Evolutionary conservation across 2,113 vertebrate genomes (phyloP).

Genomic region (Nettapus auritus): DNA sequence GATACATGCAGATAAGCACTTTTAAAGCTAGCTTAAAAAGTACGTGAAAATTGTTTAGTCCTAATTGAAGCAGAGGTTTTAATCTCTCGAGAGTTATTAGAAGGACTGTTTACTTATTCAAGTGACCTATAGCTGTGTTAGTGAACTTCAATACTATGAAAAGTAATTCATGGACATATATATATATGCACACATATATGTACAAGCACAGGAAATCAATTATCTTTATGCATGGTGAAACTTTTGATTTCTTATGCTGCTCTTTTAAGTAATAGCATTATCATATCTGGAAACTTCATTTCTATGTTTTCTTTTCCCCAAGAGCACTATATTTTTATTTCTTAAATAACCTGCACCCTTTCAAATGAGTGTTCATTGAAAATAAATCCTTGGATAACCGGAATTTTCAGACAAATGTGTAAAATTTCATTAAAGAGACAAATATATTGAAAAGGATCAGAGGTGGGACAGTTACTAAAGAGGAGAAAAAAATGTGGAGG

Average conservation of each 20-base stretch:
- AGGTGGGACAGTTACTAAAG: not conserved
- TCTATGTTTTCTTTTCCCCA: not conserved
- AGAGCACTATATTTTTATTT: not conserved
- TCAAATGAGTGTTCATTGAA: not conserved
- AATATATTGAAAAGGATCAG: not conserved
- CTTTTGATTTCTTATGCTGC: not conserved
- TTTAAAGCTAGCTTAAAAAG: not conserved
- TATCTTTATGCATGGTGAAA: not conserved
- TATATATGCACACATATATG: too few relatives aligned
- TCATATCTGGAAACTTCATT: not conserved
- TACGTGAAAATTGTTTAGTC: not conserved
- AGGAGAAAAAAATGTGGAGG: not conserved
- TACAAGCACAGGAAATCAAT: not conserved
- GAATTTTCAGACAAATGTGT: not conserved
- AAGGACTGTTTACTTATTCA: not conserved
- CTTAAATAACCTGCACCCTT: not conserved
- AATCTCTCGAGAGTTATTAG: not conserved
- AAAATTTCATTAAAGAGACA: conserved; percentile 31
- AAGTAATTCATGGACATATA: not conserved
- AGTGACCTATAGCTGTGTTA: not conserved
- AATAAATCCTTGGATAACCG: not conserved
- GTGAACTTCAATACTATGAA: not conserved
- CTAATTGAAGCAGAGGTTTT: not conserved
- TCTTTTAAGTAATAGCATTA: not conserved
- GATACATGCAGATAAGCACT: not conserved